A percentile compares a stretch with the other conserved stretches of the same genome.
phyloP scores from a whole-genome alignment of 2,797 vertebrate genomes.

The Pterois miles region DNA sequence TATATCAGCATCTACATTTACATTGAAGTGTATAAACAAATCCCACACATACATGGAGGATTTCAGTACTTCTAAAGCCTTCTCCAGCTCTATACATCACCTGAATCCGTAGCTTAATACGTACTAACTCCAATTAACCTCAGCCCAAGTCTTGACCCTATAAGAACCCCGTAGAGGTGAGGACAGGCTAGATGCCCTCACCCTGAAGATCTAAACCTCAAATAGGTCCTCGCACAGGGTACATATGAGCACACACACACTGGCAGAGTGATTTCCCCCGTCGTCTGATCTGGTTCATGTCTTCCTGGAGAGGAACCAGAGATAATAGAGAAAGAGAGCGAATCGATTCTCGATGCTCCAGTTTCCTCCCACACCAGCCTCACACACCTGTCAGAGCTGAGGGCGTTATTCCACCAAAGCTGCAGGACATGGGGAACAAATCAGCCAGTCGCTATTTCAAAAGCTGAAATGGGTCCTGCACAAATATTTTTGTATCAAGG shows the following conservation, averaged over 20 bases:
- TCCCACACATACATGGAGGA: not conserved
- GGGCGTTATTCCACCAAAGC: constrained; percentile 26
- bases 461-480: not conserved
- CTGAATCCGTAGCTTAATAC: not conserved
- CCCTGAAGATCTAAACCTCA: constrained; percentile 7
- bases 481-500: not conserved
- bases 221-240: not conserved
- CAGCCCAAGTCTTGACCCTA: constrained; percentile 30
- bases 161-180: constrained; percentile 9
- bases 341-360: constrained; percentile 69
- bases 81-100: not conserved
- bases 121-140: constrained; percentile 37
- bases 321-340: constrained; percentile 56
- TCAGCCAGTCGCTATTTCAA: not conserved
- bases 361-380: constrained; percentile 62
- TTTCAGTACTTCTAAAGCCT: not conserved
- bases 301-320: constrained; percentile 69
- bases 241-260: not conserved
- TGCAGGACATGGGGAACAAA: not conserved
- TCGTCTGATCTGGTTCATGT: constrained; percentile 79
- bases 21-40: constrained; percentile 1
- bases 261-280: constrained; percentile 66
- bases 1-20: constrained; percentile 18
- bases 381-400: constrained; percentile 55
- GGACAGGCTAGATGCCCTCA: constrained; percentile 24